Conservation (phyloP, 2,888 invertebrate genomes). For the Acleris emargana region DNA sequence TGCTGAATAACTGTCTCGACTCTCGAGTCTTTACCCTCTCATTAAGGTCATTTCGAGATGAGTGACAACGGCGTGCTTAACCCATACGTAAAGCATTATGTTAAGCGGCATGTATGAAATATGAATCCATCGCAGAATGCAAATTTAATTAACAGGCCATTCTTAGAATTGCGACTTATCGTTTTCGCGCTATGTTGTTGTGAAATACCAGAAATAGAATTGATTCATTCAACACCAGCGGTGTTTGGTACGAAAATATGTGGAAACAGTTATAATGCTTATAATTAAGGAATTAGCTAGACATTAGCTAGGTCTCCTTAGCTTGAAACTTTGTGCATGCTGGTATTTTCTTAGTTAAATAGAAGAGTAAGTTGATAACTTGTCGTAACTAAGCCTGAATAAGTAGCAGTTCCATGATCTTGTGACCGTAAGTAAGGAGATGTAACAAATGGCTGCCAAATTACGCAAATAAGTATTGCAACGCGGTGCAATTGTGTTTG, state of each 20-base stretch:
- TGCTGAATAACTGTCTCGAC: slow-evolving; percentile 32
- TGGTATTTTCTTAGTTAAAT: too few relatives aligned
- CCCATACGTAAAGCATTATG: not conserved
- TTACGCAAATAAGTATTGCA: too few relatives aligned
- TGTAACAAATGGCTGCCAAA: too few relatives aligned
- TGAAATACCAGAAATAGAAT: slow-evolving; percentile 2
- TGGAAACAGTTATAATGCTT: too few relatives aligned
- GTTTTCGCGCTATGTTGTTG: not conserved
- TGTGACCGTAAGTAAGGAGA: too few relatives aligned
- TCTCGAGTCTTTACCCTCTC: slow-evolving; percentile 33
- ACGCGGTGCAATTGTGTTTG: too few relatives aligned
- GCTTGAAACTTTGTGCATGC: too few relatives aligned
- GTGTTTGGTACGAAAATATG: not conserved
- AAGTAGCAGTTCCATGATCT: too few relatives aligned
- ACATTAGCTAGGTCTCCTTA: too few relatives aligned
- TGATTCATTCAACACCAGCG: not conserved
- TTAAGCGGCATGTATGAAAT: not conserved
- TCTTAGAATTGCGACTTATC: slow-evolving; percentile 15
- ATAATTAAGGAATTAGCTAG: too few relatives aligned
- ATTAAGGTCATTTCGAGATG: slow-evolving; percentile 26
- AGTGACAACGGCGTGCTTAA: not conserved
- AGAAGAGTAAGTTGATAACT: too few relatives aligned
- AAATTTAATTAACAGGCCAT: not conserved
- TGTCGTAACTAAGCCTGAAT: too few relatives aligned
- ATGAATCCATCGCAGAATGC: not conserved